These are phyloP conservation scores for Phymorhynchus buccinoides DNA, from an alignment of 1,140 invertebrate species.

Conservation along the genomic window DNA sequence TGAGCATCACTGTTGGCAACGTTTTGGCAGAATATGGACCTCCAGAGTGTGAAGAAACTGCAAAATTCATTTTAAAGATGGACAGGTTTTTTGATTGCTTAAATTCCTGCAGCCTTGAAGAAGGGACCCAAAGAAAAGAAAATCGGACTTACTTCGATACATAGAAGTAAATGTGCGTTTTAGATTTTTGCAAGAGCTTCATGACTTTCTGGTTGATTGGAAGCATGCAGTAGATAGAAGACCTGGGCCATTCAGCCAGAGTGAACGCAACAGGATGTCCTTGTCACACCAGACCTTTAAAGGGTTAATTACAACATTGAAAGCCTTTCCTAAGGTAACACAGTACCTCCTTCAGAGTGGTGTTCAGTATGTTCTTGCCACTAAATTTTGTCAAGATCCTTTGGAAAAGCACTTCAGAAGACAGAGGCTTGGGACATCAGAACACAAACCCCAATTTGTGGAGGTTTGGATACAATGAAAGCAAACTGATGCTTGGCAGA, in stretches of 20 bases:
- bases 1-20: not conserved
- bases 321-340: not conserved
- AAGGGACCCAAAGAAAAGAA: not conserved
- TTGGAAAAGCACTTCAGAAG: slow-evolving; percentile 22
- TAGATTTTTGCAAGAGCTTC: not conserved
- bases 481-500: not conserved
- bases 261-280: slow-evolving; percentile 6
- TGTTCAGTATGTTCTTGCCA: not conserved
- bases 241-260: not conserved
- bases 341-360: not conserved
- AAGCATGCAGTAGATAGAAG: not conserved
- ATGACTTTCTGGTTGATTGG: not conserved
- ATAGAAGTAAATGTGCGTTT: not conserved
- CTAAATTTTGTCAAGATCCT: slow-evolving; percentile 11
- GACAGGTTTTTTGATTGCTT: slow-evolving; percentile 39
- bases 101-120: not conserved
- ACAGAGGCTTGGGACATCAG: not conserved
- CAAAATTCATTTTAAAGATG: not conserved
- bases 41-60: not conserved
- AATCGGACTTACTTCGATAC: not conserved
- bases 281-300: not conserved
- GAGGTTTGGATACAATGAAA: not conserved
- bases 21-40: not conserved
- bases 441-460: not conserved
- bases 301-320: not conserved